Evolutionary conservation across 2,113 vertebrate species (phyloP), one percentile per base, ranked within the genome.

Genomic region (Sterna hirundo): DNA sequence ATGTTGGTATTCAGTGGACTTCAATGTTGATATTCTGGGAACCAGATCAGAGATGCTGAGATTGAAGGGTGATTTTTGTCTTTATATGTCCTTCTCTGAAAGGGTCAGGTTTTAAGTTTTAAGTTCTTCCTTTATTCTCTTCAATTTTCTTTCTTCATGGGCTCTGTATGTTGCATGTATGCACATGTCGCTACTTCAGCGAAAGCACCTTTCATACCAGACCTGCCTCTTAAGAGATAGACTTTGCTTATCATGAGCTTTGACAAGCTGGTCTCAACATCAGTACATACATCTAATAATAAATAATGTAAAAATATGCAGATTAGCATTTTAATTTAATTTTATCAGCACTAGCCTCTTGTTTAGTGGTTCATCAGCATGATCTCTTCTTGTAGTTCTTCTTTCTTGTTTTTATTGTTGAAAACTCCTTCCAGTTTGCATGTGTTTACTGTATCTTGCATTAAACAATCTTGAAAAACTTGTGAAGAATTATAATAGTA

Each of bases 261-360:
- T 66, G 85, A 75, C 42, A 91, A 93, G 75, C 91, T 97, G 87
- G 94, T 96, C 95, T 97, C 97, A 96, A 96, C 71, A 94, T 95
- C 84, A 97, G 96, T 96, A 94, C 95, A 96, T 97, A 94, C 94
- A 96, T 96, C 81, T 74, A 55, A 58, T 61, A 83, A 34, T 15
- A 88, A 82, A 77, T 44, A 38, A 40, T 42, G 40, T 76, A 30
- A 74, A 91, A 70, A 21, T 62, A 54, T 91, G 34, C 38, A 72
- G 77, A 80, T 87, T 83, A 80, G 60, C 79, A 51, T 70, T 94
- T 75, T 26, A 0, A 22, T 46, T 55, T 69, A 20, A 49, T 90
- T 90, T 75, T 61, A 16, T 75, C 44, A 64, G 9, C 4, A 25
- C 30, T 80, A 61, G 32, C 26, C 7, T 92, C 69, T 93, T 54